Conservation (phyloP, 2,113 vertebrate genomes). For the Chelonoidis abingdonii region DNA sequence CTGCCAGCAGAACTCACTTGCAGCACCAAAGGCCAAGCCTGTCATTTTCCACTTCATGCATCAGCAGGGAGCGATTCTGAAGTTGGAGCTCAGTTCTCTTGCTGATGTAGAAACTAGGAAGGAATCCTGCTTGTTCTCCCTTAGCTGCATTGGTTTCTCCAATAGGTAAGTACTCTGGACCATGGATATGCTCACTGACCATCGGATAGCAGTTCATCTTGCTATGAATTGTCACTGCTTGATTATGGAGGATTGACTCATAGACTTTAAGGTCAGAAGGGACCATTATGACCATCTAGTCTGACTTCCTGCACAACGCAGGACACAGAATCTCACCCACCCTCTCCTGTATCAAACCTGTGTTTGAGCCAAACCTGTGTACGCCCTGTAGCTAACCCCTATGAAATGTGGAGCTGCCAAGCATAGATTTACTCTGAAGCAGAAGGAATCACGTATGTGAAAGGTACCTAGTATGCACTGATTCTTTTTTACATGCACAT, state of each 20-base stretch:
- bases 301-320: no score
- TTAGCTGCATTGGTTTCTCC: background rate
- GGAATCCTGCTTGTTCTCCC: background rate
- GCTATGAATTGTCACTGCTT: background rate
- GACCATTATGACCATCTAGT: no score
- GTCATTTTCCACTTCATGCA: no score
- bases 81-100: no score
- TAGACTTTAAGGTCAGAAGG: no score
- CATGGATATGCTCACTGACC: background rate
- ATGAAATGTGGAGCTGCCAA: background rate
- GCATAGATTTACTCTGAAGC: background rate
- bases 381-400: background rate
- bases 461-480: background rate
- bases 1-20: background rate
- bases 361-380: no score
- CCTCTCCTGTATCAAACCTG: no score
- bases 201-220: no score
- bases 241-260: background rate
- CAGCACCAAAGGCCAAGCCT: background rate
- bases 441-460: background rate
- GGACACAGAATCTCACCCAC: no score
- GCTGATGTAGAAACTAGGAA: background rate
- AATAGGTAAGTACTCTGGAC: background rate
- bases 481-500: background rate
- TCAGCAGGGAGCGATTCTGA: background rate